Evolutionary conservation across 2,888 invertebrate genomes (phyloP), one percentile per base, ranked within the genome.

Genomic region (Chrysolina haemoptera): DNA sequence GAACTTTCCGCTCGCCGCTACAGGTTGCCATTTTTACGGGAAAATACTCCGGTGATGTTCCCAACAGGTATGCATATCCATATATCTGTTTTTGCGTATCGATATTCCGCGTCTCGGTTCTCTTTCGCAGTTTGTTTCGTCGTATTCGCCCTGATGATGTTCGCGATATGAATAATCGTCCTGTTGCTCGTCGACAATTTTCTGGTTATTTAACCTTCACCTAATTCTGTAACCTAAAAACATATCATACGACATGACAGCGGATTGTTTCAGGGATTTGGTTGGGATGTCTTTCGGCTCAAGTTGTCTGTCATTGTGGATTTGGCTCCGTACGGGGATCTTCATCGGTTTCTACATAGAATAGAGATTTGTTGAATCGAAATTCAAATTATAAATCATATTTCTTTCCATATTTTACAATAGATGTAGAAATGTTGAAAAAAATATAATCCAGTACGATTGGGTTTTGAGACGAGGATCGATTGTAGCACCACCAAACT

Each of bases 21-120:
- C 77, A 79, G 79, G 79, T 79, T 79, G 77, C 72, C 76, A 76
- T 76, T 70, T 73, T 72, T 71, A 35, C 68, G 62, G 43, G 65
- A 43, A 65, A 43, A 53, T 46, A 35, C 40, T 66, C 62, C 43
- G 59, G 40, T 27, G 46, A 53, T 71, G 66, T 35, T 67, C 74
- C 62, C 67, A 68, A 68, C 74, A 74, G 74, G 74, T 74, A 74
- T 68, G 16, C 48, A 43, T 46, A 50, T 35, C 14, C 59, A 35
- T 35, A 35, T 59, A 59, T 59, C 14, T 1, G 59, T 22, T 5
- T n/a, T 59, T 22, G 35, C 9, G 22, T 35, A 59, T 59, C 35
- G 59, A 59, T 59, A 18, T 59, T 59, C 16, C 46, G 46, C 8
- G 46, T 14, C 12, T 46, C 46, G 46, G 3, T 46, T 46, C 43